Conservation (phyloP, 2,888 invertebrate genomes). For the Lathronympha strigana region DNA sequence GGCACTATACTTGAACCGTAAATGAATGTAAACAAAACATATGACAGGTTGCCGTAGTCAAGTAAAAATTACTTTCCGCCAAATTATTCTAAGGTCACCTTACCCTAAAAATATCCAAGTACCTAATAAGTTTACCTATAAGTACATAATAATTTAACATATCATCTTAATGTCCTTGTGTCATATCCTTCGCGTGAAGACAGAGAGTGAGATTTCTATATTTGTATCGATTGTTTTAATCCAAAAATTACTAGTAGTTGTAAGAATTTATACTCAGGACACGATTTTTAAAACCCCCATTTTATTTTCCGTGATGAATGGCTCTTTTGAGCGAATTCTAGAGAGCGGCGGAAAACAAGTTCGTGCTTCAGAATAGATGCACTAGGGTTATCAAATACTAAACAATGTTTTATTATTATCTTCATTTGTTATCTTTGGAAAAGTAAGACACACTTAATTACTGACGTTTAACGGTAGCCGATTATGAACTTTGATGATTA, state of each 20-base stretch:
- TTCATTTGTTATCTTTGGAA: no score
- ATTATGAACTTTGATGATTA: no score
- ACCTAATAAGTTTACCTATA: conserved; percentile 29
- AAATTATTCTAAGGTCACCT: conserved; percentile 1
- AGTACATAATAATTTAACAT: conserved; percentile 57
- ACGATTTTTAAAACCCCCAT: conserved; percentile 17
- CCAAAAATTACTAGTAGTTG: conserved; percentile 48
- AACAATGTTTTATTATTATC: no score
- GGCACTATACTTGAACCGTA: no score
- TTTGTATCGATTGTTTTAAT: conserved; percentile 52
- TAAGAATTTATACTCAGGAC: conserved; percentile 42
- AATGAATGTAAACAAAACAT: no score
- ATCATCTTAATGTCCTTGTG: conserved; percentile 62
- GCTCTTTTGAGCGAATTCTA: conserved; percentile 28
- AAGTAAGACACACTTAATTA: no score
- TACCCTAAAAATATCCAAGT: conserved; percentile 17
- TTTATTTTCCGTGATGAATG: conserved; percentile 28
- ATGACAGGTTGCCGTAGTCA: no score
- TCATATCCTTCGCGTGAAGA: conserved; percentile 64
- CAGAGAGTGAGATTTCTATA: conserved; percentile 63
- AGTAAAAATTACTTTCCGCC: neutral
- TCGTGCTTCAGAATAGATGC: conserved; percentile 18
- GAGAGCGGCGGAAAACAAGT: conserved; percentile 29
- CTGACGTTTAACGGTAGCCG: no score
- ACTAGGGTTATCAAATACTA: conserved; percentile 20